Percentiles rank a stretch among this genome's conserved stretches.
Conservation (phyloP, 1,140 invertebrate species). For the Fopius arisanus region DNA sequence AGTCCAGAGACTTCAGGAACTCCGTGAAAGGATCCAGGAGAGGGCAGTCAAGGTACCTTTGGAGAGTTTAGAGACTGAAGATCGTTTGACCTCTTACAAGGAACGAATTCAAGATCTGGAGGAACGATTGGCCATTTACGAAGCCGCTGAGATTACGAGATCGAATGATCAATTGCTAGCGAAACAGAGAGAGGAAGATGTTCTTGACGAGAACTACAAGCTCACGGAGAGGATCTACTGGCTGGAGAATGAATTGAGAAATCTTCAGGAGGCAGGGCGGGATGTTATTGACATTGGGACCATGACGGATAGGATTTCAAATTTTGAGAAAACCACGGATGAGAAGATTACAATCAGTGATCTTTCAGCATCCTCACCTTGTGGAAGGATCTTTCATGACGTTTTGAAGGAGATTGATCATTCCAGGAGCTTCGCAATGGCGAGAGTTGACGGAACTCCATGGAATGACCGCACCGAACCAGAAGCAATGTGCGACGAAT, state of each 20-base stretch:
- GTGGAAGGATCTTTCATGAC: conserved; percentile 19
- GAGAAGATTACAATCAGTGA: not conserved
- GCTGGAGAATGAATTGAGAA: conserved; percentile 46
- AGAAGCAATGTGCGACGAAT: conserved; percentile 28
- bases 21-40: conserved; percentile 55
- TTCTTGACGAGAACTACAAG: conserved; percentile 51
- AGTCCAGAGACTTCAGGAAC: conserved; percentile 55
- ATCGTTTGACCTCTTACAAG: conserved; percentile 31
- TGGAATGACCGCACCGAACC: too few species aligned
- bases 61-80: conserved; percentile 31
- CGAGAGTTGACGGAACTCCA: too few species aligned
- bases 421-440: not conserved
- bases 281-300: conserved; percentile 23
- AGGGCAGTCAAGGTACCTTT: conserved; percentile 48
- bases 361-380: conserved; percentile 8
- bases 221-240: conserved; percentile 46
- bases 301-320: conserved; percentile 28
- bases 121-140: conserved; percentile 38
- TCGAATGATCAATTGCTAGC: conserved; percentile 37
- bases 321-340: conserved; percentile 3
- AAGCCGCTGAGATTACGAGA: conserved; percentile 39
- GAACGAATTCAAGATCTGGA: conserved; percentile 51
- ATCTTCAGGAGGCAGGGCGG: conserved; percentile 17
- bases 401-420: conserved; percentile 17
- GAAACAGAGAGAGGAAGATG: conserved; percentile 49